phyloP scores from a whole-genome alignment of 2,888 invertebrate species.

The Acrobeloides nanus region DNA sequence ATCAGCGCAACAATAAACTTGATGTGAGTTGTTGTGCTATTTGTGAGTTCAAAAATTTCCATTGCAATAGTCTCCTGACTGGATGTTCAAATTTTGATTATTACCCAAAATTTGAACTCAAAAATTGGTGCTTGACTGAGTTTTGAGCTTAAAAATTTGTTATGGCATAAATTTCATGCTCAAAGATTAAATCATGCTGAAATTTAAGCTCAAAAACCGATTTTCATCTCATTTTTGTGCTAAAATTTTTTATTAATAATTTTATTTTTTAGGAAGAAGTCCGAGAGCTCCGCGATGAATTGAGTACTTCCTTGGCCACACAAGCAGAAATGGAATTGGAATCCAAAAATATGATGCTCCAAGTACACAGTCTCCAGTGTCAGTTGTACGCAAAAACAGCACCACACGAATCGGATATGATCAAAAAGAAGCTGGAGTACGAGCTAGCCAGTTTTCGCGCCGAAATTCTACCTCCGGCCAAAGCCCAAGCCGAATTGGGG shows the following conservation, averaged over 20 bases:
- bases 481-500: constrained; percentile 36
- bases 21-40: constrained; percentile 70
- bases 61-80: too few relatives aligned
- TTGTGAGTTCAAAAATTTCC: too few relatives aligned
- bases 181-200: too few relatives aligned
- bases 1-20: constrained; percentile 73
- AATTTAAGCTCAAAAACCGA: too few relatives aligned
- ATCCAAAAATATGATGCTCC: constrained; percentile 61
- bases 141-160: too few relatives aligned
- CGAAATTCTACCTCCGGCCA: constrained; percentile 41
- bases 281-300: constrained; percentile 68
- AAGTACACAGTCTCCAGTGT: constrained; percentile 51
- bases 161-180: too few relatives aligned
- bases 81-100: too few relatives aligned
- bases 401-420: constrained; percentile 58
- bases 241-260: too few relatives aligned
- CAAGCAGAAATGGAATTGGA: constrained; percentile 63
- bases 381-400: constrained; percentile 54
- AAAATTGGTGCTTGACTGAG: too few relatives aligned
- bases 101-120: too few relatives aligned
- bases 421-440: constrained; percentile 60
- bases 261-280: constrained; percentile 66
- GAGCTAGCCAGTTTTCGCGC: constrained; percentile 55
- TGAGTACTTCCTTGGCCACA: constrained; percentile 66
- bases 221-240: too few relatives aligned